Conservation (phyloP, 2,113 vertebrate genomes). For the Nycticorax nycticorax region DNA sequence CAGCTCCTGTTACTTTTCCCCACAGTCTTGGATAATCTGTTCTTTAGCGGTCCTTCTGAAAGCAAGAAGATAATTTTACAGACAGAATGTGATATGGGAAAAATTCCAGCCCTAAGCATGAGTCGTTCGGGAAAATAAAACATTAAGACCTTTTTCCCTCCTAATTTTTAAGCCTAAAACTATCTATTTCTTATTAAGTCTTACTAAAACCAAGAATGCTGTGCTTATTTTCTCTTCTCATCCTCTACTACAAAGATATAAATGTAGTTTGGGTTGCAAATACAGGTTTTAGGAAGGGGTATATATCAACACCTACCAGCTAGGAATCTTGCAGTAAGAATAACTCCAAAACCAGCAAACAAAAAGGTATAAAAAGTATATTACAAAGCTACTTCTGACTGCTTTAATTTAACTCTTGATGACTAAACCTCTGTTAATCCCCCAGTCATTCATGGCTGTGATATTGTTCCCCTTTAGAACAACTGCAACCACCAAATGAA, state of each 20-base stretch:
- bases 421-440: background rate
- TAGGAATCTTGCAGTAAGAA: background rate
- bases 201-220: background rate
- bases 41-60: background rate
- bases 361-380: background rate
- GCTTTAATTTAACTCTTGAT: background rate
- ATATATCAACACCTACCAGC: background rate
- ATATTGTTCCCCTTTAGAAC: background rate
- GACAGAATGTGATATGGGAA: background rate
- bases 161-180: background rate
- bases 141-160: background rate
- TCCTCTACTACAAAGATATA: background rate
- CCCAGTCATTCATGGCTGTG: background rate
- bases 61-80: background rate
- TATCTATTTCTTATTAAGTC: background rate
- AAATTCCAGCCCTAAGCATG: background rate
- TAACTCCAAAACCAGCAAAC: rapidly evolving
- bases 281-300: background rate
- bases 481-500: background rate
- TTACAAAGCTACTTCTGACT: background rate
- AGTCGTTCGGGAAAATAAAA: background rate
- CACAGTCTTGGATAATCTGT: background rate
- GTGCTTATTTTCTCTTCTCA: background rate
- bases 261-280: background rate
- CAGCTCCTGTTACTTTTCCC: background rate